phyloP scores from a whole-genome alignment of 1,140 invertebrate genomes.

The Drosophila azteca region DNA sequence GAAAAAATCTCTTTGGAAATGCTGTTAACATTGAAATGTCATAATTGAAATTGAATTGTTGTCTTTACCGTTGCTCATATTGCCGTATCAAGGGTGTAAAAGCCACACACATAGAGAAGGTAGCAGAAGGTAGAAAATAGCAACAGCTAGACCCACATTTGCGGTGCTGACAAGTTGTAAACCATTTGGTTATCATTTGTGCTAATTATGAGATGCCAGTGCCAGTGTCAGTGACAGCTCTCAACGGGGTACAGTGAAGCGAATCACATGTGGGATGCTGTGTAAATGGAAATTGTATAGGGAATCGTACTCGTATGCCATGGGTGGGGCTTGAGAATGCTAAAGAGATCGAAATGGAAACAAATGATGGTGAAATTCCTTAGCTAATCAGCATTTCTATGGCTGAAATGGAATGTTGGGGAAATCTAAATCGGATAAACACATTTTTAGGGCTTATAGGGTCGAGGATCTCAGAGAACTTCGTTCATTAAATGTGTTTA shows the following conservation, averaged over 20 bases:
- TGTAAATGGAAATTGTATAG: neutral
- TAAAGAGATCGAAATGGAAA: no score
- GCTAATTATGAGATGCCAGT: constrained; percentile 59
- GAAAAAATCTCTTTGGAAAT: constrained; percentile 42
- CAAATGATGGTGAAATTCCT: no score
- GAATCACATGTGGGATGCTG: no score
- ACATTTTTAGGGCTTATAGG: no score
- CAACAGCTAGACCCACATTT: constrained; percentile 22
- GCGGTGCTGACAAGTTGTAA: constrained; percentile 54
- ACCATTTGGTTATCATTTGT: constrained; percentile 65
- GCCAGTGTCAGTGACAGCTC: constrained; percentile 12
- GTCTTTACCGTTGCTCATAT: constrained; percentile 66
- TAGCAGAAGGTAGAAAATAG: neutral
- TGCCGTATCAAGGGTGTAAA: constrained; percentile 18
- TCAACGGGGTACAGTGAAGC: constrained; percentile 15
- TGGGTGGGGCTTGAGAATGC: no score
- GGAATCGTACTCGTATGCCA: neutral
- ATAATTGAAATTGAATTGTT: constrained; percentile 80
- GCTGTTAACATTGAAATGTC: constrained; percentile 80
- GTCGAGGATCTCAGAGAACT: no score
- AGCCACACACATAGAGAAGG: neutral
- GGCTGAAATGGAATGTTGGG: no score
- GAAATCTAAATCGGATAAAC: no score
- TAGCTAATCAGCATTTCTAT: no score
- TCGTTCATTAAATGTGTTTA: no score